These are phyloP conservation scores for Chionoecetes opilio DNA, from an alignment of 1,140 invertebrate species.

Conservation along the genomic window DNA sequence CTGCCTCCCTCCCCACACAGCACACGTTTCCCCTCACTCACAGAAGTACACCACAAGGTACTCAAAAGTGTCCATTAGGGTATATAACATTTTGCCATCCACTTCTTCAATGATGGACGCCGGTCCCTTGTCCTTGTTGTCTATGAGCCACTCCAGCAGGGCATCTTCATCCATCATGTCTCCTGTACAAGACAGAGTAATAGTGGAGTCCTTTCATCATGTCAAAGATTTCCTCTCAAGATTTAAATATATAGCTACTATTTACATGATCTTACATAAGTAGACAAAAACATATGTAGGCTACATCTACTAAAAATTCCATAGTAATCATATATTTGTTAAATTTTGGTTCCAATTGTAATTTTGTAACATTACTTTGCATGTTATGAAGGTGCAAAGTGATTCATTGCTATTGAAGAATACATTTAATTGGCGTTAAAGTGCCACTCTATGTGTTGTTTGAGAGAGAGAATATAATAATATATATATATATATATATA, in stretches of 20 bases:
- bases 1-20: background rate
- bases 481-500: too few relatives aligned
- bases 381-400: too few relatives aligned
- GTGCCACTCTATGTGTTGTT: too few relatives aligned
- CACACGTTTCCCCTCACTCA: slow-evolving; percentile 84
- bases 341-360: too few relatives aligned
- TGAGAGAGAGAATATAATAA: too few relatives aligned
- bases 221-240: too few relatives aligned
- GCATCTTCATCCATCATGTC: slow-evolving; percentile 96
- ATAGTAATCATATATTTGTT: too few relatives aligned
- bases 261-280: background rate
- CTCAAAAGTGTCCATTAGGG: slow-evolving; percentile 94
- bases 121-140: slow-evolving; percentile 91
- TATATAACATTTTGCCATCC: slow-evolving; percentile 94
- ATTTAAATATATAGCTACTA: background rate
- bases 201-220: background rate
- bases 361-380: too few relatives aligned
- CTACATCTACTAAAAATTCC: too few relatives aligned
- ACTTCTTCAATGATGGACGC: slow-evolving; percentile 95
- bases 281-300: background rate
- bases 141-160: slow-evolving; percentile 95
- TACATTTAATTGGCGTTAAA: too few relatives aligned
- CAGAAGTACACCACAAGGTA: slow-evolving; percentile 97
- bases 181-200: slow-evolving; percentile 84
- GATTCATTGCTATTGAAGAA: too few relatives aligned